Conservation (phyloP, 1,140 invertebrate species). For the Planococcus citri region DNA sequence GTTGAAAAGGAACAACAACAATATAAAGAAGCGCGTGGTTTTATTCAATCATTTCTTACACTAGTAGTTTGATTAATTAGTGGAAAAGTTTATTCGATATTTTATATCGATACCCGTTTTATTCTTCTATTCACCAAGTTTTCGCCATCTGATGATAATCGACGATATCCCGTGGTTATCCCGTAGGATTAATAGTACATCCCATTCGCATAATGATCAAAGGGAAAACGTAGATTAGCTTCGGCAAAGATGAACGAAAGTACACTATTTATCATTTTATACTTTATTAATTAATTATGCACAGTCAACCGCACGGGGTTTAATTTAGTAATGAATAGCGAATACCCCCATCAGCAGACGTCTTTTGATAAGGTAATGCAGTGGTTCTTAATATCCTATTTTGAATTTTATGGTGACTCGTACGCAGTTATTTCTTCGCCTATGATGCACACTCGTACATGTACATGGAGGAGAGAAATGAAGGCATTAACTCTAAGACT, state of each 20-base stretch:
- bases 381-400: background rate
- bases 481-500: too few species aligned
- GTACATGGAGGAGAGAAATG: too few species aligned
- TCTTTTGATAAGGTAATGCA: background rate
- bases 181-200: background rate
- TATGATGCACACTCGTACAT: too few species aligned
- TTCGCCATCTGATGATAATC: background rate
- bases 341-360: background rate
- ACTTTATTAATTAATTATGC: slow-evolving; percentile 8
- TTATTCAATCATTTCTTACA: background rate
- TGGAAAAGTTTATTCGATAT: background rate
- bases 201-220: background rate
- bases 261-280: slow-evolving; percentile 8
- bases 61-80: slow-evolving; percentile 8
- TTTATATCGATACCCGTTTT: background rate
- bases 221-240: slow-evolving; percentile 1
- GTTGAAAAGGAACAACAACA: background rate
- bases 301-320: slow-evolving; percentile 1
- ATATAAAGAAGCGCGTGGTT: background rate
- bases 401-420: background rate
- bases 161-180: slow-evolving; percentile 5
- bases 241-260: background rate
- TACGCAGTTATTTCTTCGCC: too few species aligned
- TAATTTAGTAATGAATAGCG: slow-evolving; percentile 4
- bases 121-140: background rate